Percentiles rank a stretch among this genome's conserved stretches.
Conservation (phyloP, 2,113 vertebrate genomes). For the Labeo catla region DNA sequence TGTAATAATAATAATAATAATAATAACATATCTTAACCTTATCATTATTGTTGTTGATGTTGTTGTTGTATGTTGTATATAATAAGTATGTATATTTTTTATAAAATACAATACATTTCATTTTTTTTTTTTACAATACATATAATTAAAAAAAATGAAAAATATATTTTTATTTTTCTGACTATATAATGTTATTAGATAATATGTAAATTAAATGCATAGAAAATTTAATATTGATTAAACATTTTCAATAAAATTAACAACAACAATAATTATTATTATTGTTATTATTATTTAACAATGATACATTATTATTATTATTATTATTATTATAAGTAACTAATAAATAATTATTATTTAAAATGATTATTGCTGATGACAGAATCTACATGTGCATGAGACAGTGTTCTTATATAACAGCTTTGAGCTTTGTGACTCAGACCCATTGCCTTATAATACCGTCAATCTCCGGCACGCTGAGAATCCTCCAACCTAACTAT, state of each 20-base stretch:
- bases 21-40: too few species aligned
- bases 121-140: too few species aligned
- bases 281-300: too few species aligned
- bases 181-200: neutral
- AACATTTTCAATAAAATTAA: neutral
- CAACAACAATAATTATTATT: too few species aligned
- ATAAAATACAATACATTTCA: too few species aligned
- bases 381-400: constrained; percentile 6
- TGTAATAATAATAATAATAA: too few species aligned
- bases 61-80: too few species aligned
- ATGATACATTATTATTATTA: neutral
- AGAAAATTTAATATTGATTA: neutral
- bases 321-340: constrained; percentile 31
- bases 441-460: constrained; percentile 56
- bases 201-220: neutral
- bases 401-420: constrained; percentile 31
- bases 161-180: too few species aligned
- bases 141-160: too few species aligned
- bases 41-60: too few species aligned
- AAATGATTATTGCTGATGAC: constrained; percentile 4
- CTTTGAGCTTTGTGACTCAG: constrained; percentile 45
- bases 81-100: too few species aligned
- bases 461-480: constrained; percentile 65
- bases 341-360: constrained; percentile 8
- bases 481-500: constrained; percentile 69